Evolutionary conservation across 2,113 vertebrate genomes (phyloP), one percentile per base, ranked within the genome.

Genomic region (Charina bottae): DNA sequence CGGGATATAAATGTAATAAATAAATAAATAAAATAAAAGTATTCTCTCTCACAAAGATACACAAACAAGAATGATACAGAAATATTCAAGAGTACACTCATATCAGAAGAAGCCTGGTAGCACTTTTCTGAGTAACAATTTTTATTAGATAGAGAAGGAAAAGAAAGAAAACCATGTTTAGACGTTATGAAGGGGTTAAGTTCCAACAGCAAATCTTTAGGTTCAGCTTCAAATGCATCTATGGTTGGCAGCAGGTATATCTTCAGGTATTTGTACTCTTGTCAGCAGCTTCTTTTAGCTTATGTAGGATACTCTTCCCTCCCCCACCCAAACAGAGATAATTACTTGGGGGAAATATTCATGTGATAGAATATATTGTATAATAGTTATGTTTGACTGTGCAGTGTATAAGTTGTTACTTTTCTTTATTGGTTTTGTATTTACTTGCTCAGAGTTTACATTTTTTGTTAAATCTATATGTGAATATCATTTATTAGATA

Each of bases 401-500:
- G 21, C n/a, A 26, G 37, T 83, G 64, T 21, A 84, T 5, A 54
- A 84, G 84, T 84, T 85, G 46, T 17, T 85, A 12, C 11, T 19
- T 92, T 64, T 42, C 2, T 72, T 84, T 49, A n/a, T 23, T 64
- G 15, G 1, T 33, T 49, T 93, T 85, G 9, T 26, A 62, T 49
- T 78, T 0, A 11, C 15, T 93, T 95, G 60, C 2, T 95, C 7
- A 6, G 33, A 1, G 0, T 56, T 89, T 92, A 28, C 8, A 23
- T 94, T 92, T 94, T 93, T 93, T 78, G 85, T 13, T 0, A 91
- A 85, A 12, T 64, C 0, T 85, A 0, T 92, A 0, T 90, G 0
- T 28, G 15, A 56, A 2, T 93, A 28, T 84, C 88, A 92, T 92
- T 89, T 95, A 33, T 86, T 86, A 99, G 99, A 96, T 98, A 21